These are phyloP conservation scores for Diplolepis rosae DNA, from an alignment of 2,888 invertebrate genomes.

Conservation along the genomic window DNA sequence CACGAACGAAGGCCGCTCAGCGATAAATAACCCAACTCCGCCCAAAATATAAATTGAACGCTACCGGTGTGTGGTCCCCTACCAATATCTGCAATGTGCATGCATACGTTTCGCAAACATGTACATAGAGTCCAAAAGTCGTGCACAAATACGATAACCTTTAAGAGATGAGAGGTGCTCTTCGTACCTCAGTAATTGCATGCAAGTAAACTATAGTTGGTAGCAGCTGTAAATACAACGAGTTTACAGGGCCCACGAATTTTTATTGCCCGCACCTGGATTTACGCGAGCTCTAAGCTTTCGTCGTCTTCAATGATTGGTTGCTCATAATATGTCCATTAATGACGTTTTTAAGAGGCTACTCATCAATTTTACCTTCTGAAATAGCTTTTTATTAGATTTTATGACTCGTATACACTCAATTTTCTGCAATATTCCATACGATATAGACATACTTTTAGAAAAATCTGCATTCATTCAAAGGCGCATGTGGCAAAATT, in stretches of 20 bases:
- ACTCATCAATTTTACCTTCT: too few species aligned
- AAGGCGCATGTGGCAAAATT: too few species aligned
- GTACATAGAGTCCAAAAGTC: background rate
- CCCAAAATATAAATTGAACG: conserved; percentile 37
- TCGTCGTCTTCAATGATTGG: background rate
- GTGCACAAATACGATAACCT: background rate
- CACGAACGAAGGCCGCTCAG: background rate
- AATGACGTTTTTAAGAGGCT: background rate
- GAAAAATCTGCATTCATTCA: too few species aligned
- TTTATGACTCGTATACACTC: too few species aligned
- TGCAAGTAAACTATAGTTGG: background rate
- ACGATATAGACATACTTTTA: too few species aligned
- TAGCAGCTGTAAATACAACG: background rate
- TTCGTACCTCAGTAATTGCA: background rate
- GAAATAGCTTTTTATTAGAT: background rate
- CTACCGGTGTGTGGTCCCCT: conserved; percentile 29
- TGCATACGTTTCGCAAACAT: background rate
- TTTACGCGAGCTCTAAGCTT: background rate
- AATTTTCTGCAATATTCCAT: too few species aligned
- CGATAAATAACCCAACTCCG: conserved; percentile 34
- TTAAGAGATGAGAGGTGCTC: background rate
- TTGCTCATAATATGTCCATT: background rate
- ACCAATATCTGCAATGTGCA: background rate
- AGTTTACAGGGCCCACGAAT: background rate
- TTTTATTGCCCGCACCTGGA: background rate